Percentiles rank a stretch among this genome's conserved stretches.
Conservation (phyloP, 1,140 invertebrate genomes). For the Coptotermes formosanus region DNA sequence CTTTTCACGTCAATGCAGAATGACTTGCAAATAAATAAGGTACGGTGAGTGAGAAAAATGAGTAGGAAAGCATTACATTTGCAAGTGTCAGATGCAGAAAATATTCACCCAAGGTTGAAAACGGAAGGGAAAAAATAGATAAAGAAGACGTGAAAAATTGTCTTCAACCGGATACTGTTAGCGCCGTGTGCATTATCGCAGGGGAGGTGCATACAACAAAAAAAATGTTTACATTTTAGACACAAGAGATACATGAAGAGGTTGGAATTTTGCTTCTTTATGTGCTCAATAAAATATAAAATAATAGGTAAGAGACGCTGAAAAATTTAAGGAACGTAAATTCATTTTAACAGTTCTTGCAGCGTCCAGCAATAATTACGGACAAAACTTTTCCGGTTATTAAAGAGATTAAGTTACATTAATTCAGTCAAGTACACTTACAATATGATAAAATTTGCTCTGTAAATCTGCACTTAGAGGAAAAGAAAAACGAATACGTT, state of each 20-base stretch:
- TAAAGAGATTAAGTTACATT: no score
- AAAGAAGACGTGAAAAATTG: conserved; percentile 6
- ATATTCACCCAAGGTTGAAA: background rate
- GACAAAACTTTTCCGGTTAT: no score
- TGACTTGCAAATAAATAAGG: conserved; percentile 19
- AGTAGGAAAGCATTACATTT: background rate
- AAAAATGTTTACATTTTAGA: background rate
- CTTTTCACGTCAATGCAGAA: conserved; percentile 9
- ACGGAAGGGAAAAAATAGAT: background rate
- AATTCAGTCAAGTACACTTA: no score
- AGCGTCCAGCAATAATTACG: no score
- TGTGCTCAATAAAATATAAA: background rate
- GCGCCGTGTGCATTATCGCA: background rate
- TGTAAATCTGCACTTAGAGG: no score
- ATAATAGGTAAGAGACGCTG: background rate
- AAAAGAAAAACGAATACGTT: no score
- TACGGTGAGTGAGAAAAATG: background rate
- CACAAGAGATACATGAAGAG: background rate
- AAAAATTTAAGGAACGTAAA: background rate
- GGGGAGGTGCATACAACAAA: background rate
- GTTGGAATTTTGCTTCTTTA: background rate
- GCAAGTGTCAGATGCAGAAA: conserved; percentile 10
- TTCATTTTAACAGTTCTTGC: no score
- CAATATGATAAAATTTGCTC: no score
- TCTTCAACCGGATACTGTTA: background rate